Conservation (phyloP, 2,888 invertebrate species). For the Mythimna albipuncta region DNA sequence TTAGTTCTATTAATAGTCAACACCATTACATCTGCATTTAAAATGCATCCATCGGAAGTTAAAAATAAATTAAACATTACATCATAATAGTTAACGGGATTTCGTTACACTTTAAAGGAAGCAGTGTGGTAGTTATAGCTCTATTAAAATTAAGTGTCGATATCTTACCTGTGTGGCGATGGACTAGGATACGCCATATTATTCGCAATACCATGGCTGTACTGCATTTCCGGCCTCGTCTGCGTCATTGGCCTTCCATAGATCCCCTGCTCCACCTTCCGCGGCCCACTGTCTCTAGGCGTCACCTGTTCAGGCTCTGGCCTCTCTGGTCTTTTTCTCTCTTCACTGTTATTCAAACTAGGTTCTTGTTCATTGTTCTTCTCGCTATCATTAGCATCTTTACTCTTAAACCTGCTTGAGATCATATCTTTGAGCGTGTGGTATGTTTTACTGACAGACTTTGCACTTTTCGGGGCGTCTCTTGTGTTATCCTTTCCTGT, state of each 20-base stretch:
- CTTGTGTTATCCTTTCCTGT: slow-evolving; percentile 90
- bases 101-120: slow-evolving; percentile 21
- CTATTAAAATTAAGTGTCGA: neutral
- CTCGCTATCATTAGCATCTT: slow-evolving; percentile 89
- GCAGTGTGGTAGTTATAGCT: neutral
- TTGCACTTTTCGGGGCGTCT: slow-evolving; percentile 90
- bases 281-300: slow-evolving; percentile 83
- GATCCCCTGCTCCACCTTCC: slow-evolving; percentile 91
- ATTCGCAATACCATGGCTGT: slow-evolving; percentile 81
- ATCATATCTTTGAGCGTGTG: slow-evolving; percentile 96
- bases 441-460: slow-evolving; percentile 95
- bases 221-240: slow-evolving; percentile 87
- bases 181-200: slow-evolving; percentile 87
- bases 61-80: slow-evolving; percentile 37
- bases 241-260: slow-evolving; percentile 91
- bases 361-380: slow-evolving; percentile 87
- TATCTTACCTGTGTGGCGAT: slow-evolving; percentile 84
- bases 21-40: slow-evolving; percentile 12
- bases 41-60: slow-evolving; percentile 43
- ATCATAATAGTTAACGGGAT: slow-evolving; percentile 41
- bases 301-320: slow-evolving; percentile 85
- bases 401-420: slow-evolving; percentile 94
- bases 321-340: slow-evolving; percentile 86
- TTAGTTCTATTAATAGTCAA: slow-evolving; percentile 30
- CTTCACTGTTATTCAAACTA: slow-evolving; percentile 92